Percentiles rank a stretch among this genome's conserved stretches.
Conservation (phyloP, 2,888 invertebrate species). For the Sinhomidia bicolor region DNA sequence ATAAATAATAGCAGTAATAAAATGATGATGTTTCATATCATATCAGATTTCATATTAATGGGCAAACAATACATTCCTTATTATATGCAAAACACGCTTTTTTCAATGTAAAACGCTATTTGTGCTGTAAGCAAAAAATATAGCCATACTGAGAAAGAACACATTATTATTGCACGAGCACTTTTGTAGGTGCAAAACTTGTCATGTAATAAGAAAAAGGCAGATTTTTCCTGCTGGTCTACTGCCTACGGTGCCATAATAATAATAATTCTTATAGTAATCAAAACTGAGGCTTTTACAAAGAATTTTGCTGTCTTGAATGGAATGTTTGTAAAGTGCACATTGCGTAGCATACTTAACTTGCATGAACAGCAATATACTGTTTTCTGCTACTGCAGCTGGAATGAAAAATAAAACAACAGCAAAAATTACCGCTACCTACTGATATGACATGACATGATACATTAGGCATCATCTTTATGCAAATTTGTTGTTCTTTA, state of each 20-base stretch:
- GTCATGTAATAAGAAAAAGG: background rate
- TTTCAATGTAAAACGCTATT: background rate
- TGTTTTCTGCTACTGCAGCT: background rate
- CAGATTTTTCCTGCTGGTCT: background rate
- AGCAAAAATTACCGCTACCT: slow-evolving; percentile 13
- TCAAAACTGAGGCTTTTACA: background rate
- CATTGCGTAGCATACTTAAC: too few relatives aligned
- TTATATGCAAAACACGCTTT: background rate
- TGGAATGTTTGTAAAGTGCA: too few relatives aligned
- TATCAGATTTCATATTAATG: slow-evolving; percentile 58
- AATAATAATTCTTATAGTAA: background rate
- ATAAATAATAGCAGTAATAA: background rate
- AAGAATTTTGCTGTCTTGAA: too few relatives aligned
- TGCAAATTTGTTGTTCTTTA: background rate
- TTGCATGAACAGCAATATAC: too few relatives aligned
- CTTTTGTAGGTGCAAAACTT: background rate
- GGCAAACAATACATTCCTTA: slow-evolving; percentile 23
- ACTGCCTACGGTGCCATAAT: slow-evolving; percentile 43
- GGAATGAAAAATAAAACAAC: background rate
- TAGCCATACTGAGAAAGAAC: background rate
- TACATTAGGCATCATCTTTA: background rate
- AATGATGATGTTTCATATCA: background rate
- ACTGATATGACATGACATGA: background rate
- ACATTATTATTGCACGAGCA: background rate
- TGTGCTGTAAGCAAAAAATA: background rate